phyloP scores from a whole-genome alignment of 2,888 invertebrate species.

The Chloroclystis v-ata region DNA sequence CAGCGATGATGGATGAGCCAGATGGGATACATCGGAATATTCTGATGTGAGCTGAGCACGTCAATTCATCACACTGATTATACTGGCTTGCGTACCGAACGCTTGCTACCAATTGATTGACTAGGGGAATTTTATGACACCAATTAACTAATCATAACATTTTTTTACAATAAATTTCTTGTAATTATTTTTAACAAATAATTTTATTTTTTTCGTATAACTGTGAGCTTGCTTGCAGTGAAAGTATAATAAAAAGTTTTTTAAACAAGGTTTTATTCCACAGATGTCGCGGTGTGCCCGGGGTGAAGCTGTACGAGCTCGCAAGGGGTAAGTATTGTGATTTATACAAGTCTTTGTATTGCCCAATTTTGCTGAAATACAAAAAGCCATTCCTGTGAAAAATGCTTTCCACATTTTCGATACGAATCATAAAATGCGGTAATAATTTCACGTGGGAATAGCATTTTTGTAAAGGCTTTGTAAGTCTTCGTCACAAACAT shows the following conservation, averaged over 20 bases:
- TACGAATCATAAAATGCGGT: conserved; percentile 16
- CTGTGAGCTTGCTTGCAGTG: no score
- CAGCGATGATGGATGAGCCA: conserved; percentile 56
- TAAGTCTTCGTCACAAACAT: no score
- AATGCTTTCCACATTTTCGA: conserved; percentile 20
- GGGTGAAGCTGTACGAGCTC: conserved; percentile 24
- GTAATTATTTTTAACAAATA: no score
- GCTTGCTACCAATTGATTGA: no score
- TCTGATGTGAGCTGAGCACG: conserved; percentile 42
- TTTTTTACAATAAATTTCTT: no score
- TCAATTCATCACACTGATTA: conserved; percentile 49
- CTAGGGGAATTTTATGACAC: no score
- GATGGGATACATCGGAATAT: conserved; percentile 44
- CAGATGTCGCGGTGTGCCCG: conserved; percentile 33
- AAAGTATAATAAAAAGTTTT: no score
- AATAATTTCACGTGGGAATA: conserved; percentile 12
- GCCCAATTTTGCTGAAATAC: conserved; percentile 17
- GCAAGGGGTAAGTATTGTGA: conserved; percentile 21
- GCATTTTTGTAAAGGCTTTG: conserved; percentile 1
- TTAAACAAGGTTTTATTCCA: no score
- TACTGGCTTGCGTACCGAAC: conserved; percentile 24
- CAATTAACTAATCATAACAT: no score
- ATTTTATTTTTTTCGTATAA: no score
- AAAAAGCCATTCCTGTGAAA: conserved; percentile 17
- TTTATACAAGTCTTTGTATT: conserved; percentile 21